Percentiles rank a stretch among this genome's conserved stretches.
These are phyloP conservation scores for Australoheros facetus DNA, from an alignment of 2,797 vertebrate genomes.

Conservation along the genomic window DNA sequence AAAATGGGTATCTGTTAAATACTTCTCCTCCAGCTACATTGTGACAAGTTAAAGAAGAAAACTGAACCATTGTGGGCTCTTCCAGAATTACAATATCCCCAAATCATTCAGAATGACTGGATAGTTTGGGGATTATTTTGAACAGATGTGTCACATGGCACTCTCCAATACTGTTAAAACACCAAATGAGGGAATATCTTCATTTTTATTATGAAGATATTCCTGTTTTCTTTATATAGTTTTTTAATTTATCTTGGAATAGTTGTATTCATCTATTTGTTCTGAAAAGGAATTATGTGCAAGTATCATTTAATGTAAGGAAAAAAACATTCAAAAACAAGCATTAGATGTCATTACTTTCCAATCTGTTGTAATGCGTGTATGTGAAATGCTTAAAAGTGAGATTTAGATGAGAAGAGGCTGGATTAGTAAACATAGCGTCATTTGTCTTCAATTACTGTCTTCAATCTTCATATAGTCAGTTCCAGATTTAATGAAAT, in stretches of 20 bases:
- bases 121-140: not conserved
- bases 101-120: not conserved
- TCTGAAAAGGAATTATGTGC: accelerated
- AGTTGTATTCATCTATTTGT: not conserved
- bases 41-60: not conserved
- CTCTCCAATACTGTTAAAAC: not conserved
- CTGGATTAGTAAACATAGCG: slow-evolving; percentile 43
- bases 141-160: not conserved
- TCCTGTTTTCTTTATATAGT: not conserved
- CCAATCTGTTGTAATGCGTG: not conserved
- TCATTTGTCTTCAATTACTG: slow-evolving; percentile 72
- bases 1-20: not conserved
- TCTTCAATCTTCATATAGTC: slow-evolving; percentile 78
- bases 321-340: not conserved
- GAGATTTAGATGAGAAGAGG: slow-evolving; percentile 21
- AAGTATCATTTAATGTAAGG: not conserved
- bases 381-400: not conserved
- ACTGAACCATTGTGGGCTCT: not conserved
- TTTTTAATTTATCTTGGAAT: not conserved
- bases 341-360: accelerated
- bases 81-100: not conserved
- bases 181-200: not conserved
- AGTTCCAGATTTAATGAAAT: slow-evolving; percentile 75
- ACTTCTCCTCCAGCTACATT: accelerated
- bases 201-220: not conserved